Evolutionary conservation across 2,797 vertebrate species (phyloP).

Genomic region (Lophotriccus pileatus): DNA sequence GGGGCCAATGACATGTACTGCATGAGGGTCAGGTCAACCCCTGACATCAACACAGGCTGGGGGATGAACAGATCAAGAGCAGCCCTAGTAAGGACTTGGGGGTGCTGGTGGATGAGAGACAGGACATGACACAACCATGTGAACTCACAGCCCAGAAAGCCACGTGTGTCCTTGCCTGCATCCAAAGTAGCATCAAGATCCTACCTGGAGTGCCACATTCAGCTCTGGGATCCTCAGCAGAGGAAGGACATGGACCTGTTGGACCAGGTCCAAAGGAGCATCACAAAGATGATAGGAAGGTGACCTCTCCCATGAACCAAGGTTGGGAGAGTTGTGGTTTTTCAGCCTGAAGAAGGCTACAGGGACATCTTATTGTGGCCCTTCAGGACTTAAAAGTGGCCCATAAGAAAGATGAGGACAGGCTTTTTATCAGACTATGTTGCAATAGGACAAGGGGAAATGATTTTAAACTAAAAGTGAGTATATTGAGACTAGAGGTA

Average conservation of each 20-base stretch:
- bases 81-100: background rate
- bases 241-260: background rate
- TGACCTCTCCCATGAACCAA: background rate
- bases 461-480: background rate
- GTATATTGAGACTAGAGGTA: background rate
- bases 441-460: background rate
- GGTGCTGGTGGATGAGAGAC: background rate
- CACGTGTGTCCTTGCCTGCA: background rate
- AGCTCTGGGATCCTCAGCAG: background rate
- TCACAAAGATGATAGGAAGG: background rate
- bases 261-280: fast-evolving
- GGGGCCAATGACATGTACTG: background rate
- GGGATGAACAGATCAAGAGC: fast-evolving
- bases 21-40: fast-evolving
- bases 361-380: background rate
- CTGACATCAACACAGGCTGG: background rate
- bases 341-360: background rate
- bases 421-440: background rate
- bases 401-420: background rate
- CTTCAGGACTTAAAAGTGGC: background rate
- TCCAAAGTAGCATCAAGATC: background rate
- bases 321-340: background rate
- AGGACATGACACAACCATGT: background rate
- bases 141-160: background rate
- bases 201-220: background rate